Evolutionary conservation across 2,113 vertebrate genomes (phyloP), one percentile per base, ranked within the genome.

Genomic region (Grammomys surdaster): DNA sequence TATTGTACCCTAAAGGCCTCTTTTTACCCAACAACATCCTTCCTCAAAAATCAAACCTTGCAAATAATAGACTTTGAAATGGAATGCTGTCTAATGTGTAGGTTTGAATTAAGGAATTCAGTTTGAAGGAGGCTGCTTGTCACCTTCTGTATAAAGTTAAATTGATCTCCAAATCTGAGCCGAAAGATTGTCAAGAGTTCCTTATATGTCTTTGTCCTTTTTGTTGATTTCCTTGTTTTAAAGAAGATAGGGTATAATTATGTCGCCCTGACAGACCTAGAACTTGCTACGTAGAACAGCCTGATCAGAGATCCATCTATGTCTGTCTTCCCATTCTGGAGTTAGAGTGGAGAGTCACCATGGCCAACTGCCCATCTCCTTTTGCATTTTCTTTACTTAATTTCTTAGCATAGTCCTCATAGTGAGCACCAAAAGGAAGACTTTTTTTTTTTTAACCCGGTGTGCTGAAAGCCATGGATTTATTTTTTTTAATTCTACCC

Each of bases 41-140:
- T 97, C 89, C 86, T 94, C 95, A 95, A 97, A 98, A 98, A 97
- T 94, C 97, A 98, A 98, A 97, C 84, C 58, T 80, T 92, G 51
- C 80, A 90, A 97, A 97, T 94, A 98, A 97, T 73, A 60, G 73
- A 95, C 94, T 75, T 26, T 73, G 88, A 93, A 96, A 87, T 91
- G 36, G 90, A 8, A 4, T 95, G 89, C 97, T 8, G 0, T 93
- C 63, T 93, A 98, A 98, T 92, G 90, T 94, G 89, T 36, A 97
- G 77, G 82, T 95, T 90, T 90, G 67, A 95, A 69, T 96, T 97
- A 31, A 78, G 0, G 67, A 95, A 72, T 96, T 97, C 24, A 77
- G 0, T 77, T 93, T 65, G 69, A 96, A 28, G 80, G 89, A 5
- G 54, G 76, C 51, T 96, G 46, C 85, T 89, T 70, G 58, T 40